Evolutionary conservation across 2,888 invertebrate genomes (phyloP), one percentile per base, ranked within the genome.

Genomic region (Alentia gelatinosa): DNA sequence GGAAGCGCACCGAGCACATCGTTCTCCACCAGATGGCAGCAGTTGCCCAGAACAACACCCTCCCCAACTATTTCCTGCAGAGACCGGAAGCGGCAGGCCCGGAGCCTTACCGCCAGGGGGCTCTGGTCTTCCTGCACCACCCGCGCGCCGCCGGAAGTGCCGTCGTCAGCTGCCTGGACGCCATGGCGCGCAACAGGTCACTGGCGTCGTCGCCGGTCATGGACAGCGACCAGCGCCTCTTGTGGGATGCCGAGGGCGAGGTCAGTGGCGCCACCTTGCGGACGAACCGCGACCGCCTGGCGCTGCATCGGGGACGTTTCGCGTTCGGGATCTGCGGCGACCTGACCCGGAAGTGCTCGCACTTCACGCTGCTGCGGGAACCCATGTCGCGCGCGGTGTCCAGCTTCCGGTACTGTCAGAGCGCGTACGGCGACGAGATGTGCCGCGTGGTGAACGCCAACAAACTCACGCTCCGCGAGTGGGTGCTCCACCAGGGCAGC

Each of bases 321-420:
- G 40, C 90, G 5, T 90, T 90, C 40, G 84, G 84, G 19, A 37
- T 90, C 12, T 90, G 90, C 26, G 37, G 30, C 19, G 84, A 50
- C 26, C 35, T 84, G 1, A n/a, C 26, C 39, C 26, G 90, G 40
- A 50, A 84, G 26, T 90, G 90, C 40, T 90, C 90, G 26, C 79
- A 90, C 63, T 90, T 90, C 39, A 90, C 90, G 19, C 42, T 93
- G 79, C 63, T 93, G 4, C 91, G 92, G 7, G 92, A 93, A n/a
- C 93, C 93, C 5, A 56, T 92, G 90, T 75, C 89, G 19, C 91
- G 92, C 12, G 93, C 93, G 0, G 39, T 92, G 1, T 92, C 92
- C 5, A 92, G 92, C 56, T 91, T 92, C 89, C 42, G 90, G n/a
- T 91, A 92, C 74, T 93, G 93, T 50, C 91, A 92, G 75, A 75